Base-by-base conservation (phyloP, 2,888 invertebrate genomes). In the Eueremaeus valkanovi region DNA sequence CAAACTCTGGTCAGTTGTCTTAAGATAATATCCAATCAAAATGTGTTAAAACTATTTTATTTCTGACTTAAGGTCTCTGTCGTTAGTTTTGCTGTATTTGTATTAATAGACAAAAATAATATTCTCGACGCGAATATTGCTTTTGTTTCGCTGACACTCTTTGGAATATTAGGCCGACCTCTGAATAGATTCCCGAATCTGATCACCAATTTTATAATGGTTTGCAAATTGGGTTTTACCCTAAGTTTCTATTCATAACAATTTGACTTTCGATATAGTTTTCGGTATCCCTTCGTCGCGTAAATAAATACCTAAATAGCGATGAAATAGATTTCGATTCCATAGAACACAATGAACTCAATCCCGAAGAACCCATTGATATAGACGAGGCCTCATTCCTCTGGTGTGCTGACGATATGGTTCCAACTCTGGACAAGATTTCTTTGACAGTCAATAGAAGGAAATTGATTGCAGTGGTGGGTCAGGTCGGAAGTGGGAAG, bases 351-450 rank as follows among this genome's bases (percentile, higher is more conserved):
- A 70, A 77, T 45, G n/a, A 61, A 1, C 55, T 45, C 5, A 33
- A n/a, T n/a, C n/a, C 24, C 11, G 75, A 75, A n/a, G 33, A 58
- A 29, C 51, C 75, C 3, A 27, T 76, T 8, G 29, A 75, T 0
- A 74, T 97, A 77, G 91, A 93, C 81, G 90, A 92, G 82, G 96
- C 93, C 0, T 88, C 86, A 75, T 98, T 98, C 84, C 85, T 91
- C 0, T 98, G 98, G 98, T 93, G 90, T 73, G 82, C 81, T 42
- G 88, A 81, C 9, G 75, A 73, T 45, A 29, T 45, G 24, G 24
- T 49, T 5, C 72, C 78, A 16, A 61, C 73, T 42, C 55, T 79
- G 13, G 75, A 75, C 45, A 72, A 79, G 33, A 77, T 79, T 27
- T 74, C 76, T 49, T 24, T 79, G 9, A 72, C 72, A 3, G 51